Base-by-base conservation (phyloP, 2,113 vertebrate species). In the Limnothrissa miodon region DNA sequence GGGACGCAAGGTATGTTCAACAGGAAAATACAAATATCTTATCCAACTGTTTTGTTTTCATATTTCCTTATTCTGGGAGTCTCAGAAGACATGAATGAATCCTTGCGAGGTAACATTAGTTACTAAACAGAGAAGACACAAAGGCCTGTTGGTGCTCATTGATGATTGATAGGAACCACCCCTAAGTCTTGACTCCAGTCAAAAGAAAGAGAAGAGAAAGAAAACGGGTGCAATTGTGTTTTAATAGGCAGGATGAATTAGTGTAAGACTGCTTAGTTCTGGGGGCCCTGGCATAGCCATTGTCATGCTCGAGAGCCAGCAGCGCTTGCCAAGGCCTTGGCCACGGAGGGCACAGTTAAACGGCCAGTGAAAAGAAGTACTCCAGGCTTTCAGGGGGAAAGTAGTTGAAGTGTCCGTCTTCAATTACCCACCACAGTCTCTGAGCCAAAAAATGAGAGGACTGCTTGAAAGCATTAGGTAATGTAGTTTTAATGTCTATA, bases 1-100 rank as follows among this genome's bases (percentile, higher is more conserved):
- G 0, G 98, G 98, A 87, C 93, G 98, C 5, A 99, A 99, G 97
- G 98, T 99, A 95, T 84, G 92, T 85, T 5, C 46, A 39, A 8
- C 66, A 83, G 11, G 66, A 39, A 74, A 74, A 74, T 74, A 74
- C 15, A 29, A 36, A 5, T 5, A 3, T 74, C 5, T 62, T 62
- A 25, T 29, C n/a, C 6, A 42, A 42, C 42, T 42, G n/a, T n/a
- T n/a, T 59, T 59, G 3, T 21, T 53, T n/a, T 59, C n/a, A 59
- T 29, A 25, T 25, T 4, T 59, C 25, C n/a, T 10, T 59, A n/a
- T 59, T 25, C 56, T 21, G 17, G 36, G 36, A 70, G 25, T 33
- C 66, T 74, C 66, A 36, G 36, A 17, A 33, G 33, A 74, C 66
- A 74, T 0, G 13, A 74, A 36, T 36, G 25, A 74, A 10, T 39